Evolutionary conservation across 1,140 invertebrate genomes (phyloP), one percentile per base, ranked within the genome.

Genomic region (Helicoverpa armigera): DNA sequence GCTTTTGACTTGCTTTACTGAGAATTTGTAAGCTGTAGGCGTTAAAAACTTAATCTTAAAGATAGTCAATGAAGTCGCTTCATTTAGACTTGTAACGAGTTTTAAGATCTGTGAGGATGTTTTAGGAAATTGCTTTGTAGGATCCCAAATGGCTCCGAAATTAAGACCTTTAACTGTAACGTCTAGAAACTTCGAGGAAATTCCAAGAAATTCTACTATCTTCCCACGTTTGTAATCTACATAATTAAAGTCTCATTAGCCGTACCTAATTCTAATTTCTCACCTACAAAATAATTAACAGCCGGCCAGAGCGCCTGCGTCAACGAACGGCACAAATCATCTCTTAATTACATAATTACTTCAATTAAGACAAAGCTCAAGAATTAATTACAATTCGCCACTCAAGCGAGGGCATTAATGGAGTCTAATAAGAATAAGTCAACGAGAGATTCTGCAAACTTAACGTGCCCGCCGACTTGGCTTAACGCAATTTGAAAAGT

Each of bases 261-360:
- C 43, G 35, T 67, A 14, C 31, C 54, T 74, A 58, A 74, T 56
- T 43, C 58, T 35, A 74, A 56, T 43, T 74, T 56, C 51, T 74
- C 63, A 67, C 63, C 63, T 67, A 43, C 48, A 67, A 67, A 73
- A 73, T 9, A 60, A 31, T 56, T 60, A 11, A 75, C 48, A 60
- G 53, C 14, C 12, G 7, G 3, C 12, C n/a, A 56, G 43, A 50
- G 56, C 73, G 56, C 50, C 14, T 75, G 31, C 58, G n/a, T 35
- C 63, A 56, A 3, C 51, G n/a, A 78, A 78, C 51, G 63, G 50
- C 63, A 78, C 73, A 82, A 87, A 87, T 87, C 84, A 80, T 80
- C 80, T 50, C 86, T 84, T 85, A 87, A 87, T 87, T 84, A 84
- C 80, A 82, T 86, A 86, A 88, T 86, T 88, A 82, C 78, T 80